Conservation (phyloP, 2,888 invertebrate species). For the Lycia hirtaria region DNA sequence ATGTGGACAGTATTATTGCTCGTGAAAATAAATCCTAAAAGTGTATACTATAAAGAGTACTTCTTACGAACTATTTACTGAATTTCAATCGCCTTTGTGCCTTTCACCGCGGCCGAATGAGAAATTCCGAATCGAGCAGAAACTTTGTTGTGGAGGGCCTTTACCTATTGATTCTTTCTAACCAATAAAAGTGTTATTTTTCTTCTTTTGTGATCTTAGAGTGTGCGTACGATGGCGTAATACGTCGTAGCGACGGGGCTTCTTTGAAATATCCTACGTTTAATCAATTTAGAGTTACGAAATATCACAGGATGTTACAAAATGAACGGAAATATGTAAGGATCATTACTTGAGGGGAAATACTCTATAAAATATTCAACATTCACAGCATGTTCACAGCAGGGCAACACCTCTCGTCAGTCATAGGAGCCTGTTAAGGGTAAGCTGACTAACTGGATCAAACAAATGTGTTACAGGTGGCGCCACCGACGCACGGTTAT, state of each 20-base stretch:
- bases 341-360: no score
- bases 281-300: no score
- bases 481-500: no score
- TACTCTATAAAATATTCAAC: no score
- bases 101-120: slow-evolving; percentile 31
- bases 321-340: no score
- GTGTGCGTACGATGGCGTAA: background rate
- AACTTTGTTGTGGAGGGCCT: slow-evolving; percentile 33
- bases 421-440: no score
- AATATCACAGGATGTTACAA: no score
- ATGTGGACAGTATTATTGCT: background rate
- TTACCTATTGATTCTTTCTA: slow-evolving; percentile 17
- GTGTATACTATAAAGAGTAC: slow-evolving; percentile 8
- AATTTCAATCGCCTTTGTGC: slow-evolving; percentile 25
- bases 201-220: slow-evolving; percentile 10
- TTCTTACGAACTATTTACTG: slow-evolving; percentile 20
- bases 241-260: background rate
- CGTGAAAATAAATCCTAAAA: background rate
- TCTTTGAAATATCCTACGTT: background rate
- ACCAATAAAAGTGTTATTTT: slow-evolving; percentile 20
- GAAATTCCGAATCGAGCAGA: slow-evolving; percentile 45
- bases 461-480: no score
- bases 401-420: no score
- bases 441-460: no score
- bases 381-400: no score